Base-by-base conservation (phyloP, 2,113 vertebrate species). In the Arizona elegans region DNA sequence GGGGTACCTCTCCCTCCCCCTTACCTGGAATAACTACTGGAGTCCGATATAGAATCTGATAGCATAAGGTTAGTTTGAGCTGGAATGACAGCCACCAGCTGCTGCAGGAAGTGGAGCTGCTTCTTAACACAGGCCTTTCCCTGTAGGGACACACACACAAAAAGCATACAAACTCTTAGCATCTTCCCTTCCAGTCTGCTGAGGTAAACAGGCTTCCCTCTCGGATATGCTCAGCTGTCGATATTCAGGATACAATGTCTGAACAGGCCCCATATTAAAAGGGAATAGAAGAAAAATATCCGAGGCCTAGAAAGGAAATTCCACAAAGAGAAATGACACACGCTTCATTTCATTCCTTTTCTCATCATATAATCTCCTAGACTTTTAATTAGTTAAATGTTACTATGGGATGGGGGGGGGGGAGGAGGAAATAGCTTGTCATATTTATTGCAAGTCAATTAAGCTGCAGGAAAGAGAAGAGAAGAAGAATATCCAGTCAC, bases 41-140 rank as follows among this genome's bases (percentile, higher is more conserved):
- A 59, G 23, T 7, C 56, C 1, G 88, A 33, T 11, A 65, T n/a
- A 1, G 86, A 65, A 50, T n/a, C 33, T 3, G 53, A 89, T 19
- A n/a, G 7, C 10, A 12, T 33, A 13, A 92, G 5, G 8, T 59
- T 62, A 12, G 23, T 70, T 92, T 95, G 90, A 89, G 58, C 94
- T n/a, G 2, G 65, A 47, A 95, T 90, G 0, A n/a, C 55, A 0
- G 95, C 94, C 47, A 97, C 9, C 62, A 99, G 97, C 94, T 98
- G 97, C 92, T 98, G 96, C 95, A 98, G 94, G 96, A 99, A 98
- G 53, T 50, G 65, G 87, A 99, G 97, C 96, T 99, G 98, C 50
- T 95, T 96, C 88, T 90, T 86, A 19, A 97, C 94, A 21, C 95
- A 95, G 0, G 96, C 97, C 52, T 86, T 53, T 15, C 98, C 98